Percentiles rank a stretch among this genome's conserved stretches.
phyloP scores from a whole-genome alignment of 2,797 vertebrate genomes.

The Sebastes vulpes region DNA sequence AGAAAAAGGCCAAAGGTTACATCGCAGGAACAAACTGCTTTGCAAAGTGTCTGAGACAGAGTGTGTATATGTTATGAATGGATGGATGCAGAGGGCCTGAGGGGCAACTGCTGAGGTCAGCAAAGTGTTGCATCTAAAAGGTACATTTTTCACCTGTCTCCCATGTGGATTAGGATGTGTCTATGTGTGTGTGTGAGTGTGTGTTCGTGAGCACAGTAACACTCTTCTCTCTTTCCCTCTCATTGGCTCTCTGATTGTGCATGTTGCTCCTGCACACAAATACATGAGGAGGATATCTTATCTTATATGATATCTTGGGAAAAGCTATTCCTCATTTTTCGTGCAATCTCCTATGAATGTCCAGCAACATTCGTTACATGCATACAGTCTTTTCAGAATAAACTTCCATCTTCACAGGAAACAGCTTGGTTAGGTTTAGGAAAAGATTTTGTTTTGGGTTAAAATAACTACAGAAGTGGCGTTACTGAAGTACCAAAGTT shows the following conservation, averaged over 20 bases:
- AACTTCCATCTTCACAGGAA: no score
- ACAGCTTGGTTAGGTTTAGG: no score
- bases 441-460: no score
- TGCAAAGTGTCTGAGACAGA: not conserved
- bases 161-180: not conserved
- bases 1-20: conserved; percentile 10
- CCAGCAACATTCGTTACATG: no score
- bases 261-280: conserved; percentile 2
- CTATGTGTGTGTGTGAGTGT: not conserved
- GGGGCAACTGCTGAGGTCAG: conserved; percentile 2
- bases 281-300: not conserved
- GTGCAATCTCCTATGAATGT: no score
- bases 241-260: not conserved
- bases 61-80: conserved; percentile 5
- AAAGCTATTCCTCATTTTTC: no score
- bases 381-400: no score
- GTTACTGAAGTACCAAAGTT: no score
- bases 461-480: no score
- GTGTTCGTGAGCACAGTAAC: not conserved
- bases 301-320: no score
- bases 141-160: conserved; percentile 13
- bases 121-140: conserved; percentile 21
- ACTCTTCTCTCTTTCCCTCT: not conserved
- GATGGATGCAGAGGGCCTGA: not conserved
- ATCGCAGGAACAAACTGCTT: not conserved